Percentiles rank a stretch among this genome's conserved stretches.
Evolutionary conservation across 2,888 invertebrate species (phyloP).

Genomic region (Plagodis dolabraria): DNA sequence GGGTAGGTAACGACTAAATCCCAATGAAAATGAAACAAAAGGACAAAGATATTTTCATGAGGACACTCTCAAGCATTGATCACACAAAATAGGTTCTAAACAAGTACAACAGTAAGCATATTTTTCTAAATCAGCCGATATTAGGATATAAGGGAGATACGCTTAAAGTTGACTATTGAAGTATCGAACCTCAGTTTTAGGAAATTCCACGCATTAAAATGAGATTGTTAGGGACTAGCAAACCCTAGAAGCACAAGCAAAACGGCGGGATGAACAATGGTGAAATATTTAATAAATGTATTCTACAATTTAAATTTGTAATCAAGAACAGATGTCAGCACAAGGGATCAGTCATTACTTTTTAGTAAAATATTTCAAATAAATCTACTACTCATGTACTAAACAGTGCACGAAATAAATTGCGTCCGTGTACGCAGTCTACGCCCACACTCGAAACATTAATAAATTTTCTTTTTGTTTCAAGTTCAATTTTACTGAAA

Average conservation of each 20-base stretch:
- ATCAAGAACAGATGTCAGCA: slow-evolving; percentile 40
- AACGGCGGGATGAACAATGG: slow-evolving; percentile 14
- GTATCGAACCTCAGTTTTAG: slow-evolving; percentile 13
- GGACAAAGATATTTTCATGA: slow-evolving; percentile 4
- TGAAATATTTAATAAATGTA: neutral
- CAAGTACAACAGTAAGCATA: slow-evolving; percentile 20
- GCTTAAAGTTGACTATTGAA: slow-evolving; percentile 17
- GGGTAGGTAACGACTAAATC: slow-evolving; percentile 25
- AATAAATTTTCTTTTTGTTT: neutral
- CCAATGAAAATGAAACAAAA: slow-evolving; percentile 12
- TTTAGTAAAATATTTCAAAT: slow-evolving; percentile 23
- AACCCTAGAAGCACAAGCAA: slow-evolving; percentile 29
- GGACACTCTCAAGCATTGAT: slow-evolving; percentile 19
- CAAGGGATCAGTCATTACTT: slow-evolving; percentile 32
- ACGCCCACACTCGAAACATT: neutral
- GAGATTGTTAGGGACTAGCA: slow-evolving; percentile 27
- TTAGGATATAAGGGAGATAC: slow-evolving; percentile 6
- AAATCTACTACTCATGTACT: neutral
- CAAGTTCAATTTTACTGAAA: slow-evolving; percentile 14
- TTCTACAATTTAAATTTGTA: slow-evolving; percentile 17
- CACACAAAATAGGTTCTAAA: slow-evolving; percentile 20
- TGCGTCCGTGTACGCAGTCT: slow-evolving; percentile 3
- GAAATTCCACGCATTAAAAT: slow-evolving; percentile 26
- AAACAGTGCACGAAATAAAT: neutral
- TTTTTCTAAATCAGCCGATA: slow-evolving; percentile 13